Evolutionary conservation across 2,797 vertebrate species (phyloP).

Genomic region (Alca torda): DNA sequence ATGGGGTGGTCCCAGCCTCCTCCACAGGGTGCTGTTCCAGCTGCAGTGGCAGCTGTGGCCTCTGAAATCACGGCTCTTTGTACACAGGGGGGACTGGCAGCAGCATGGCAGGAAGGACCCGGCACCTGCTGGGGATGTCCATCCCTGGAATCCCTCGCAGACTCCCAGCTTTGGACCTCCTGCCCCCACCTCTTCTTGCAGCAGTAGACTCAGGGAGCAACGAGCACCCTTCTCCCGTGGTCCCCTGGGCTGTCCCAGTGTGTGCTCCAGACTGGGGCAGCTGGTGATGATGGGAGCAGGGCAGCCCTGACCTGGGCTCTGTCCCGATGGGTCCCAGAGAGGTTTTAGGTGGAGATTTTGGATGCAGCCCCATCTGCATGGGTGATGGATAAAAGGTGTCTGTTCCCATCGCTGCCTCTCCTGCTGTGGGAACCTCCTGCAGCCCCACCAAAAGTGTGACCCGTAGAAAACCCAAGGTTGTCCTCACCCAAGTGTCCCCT

Average conservation of each 20-base stretch:
- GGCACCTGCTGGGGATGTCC: fast-evolving
- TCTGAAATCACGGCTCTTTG: background rate
- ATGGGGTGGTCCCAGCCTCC: background rate
- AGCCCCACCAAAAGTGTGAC: background rate
- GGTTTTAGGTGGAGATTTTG: background rate
- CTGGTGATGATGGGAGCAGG: background rate
- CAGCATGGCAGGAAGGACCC: background rate
- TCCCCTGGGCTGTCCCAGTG: background rate
- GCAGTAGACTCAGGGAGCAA: background rate
- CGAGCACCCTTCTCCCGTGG: fast-evolving
- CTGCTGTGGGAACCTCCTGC: background rate
- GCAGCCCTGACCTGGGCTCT: background rate
- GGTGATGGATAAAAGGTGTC: background rate
- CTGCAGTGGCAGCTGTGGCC: background rate
- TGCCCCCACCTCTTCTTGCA: background rate
- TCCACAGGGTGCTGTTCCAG: background rate
- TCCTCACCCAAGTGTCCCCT: background rate
- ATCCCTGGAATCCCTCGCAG: fast-evolving
- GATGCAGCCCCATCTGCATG: background rate
- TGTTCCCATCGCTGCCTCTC: background rate
- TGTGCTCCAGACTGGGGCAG: background rate
- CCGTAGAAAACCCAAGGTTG: background rate
- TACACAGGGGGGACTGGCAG: background rate
- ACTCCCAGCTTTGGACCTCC: background rate
- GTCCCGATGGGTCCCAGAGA: background rate